Evolutionary conservation across 2,888 invertebrate genomes (phyloP), one percentile per base, ranked within the genome.

Genomic region (Xestia ashworthii): DNA sequence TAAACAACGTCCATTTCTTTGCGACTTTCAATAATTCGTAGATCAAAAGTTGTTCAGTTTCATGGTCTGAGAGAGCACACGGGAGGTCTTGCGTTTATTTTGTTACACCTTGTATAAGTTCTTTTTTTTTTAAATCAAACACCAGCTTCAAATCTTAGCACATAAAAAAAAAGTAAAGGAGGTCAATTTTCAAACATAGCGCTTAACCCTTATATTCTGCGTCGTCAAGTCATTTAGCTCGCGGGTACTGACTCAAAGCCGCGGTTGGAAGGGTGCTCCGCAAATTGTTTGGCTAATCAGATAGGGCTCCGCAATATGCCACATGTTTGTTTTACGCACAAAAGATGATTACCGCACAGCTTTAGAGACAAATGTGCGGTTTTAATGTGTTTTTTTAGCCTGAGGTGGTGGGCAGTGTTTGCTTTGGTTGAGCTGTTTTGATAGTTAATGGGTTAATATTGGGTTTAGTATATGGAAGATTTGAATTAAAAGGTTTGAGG

Each of bases 241-340:
- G 91, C 88, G 85, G 74, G 85, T 46, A 71, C 76, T 25, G 77
- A 80, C 83, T 81, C 85, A 89, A 87, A 77, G 78, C 78, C 74
- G 55, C 58, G 11, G 68, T 65, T 55, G 19, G 55, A 46, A 62
- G 41, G 84, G 81, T 87, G 89, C 88, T 90, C 91, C 91, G 91
- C 91, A 90, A 90, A 90, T 90, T 95, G 95, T 95, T 95, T 94
- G 95, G 91, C 90, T 95, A 95, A 95, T 95, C 95, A 94, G 95
- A 95, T 95, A 95, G 92, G 92, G 90, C 90, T 80, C 82, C 76
- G 90, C 95, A 95, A 95, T 95, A 95, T 95, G 95, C 91, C 93
- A 89, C 93, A 91, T 95, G 95, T 95, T 95, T 94, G 92, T 84
- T 86, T 82, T 82, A 76, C 75, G 81, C 86, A 89, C 90, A 90